These are phyloP conservation scores for Meriones psammophilus DNA, from an alignment of 2,797 vertebrate genomes.

Conservation along the genomic window DNA sequence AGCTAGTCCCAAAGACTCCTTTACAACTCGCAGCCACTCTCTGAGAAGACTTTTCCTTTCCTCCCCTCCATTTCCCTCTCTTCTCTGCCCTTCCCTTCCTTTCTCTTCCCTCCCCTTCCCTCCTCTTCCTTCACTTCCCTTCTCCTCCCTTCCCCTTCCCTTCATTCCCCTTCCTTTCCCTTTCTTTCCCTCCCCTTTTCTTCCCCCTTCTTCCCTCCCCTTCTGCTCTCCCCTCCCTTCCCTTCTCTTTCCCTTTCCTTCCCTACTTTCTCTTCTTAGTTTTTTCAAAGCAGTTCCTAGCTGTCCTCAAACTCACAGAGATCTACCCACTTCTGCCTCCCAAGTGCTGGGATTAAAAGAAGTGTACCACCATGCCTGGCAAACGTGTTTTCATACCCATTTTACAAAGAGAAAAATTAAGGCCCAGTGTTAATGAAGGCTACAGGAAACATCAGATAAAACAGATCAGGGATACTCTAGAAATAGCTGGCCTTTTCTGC, in stretches of 20 bases:
- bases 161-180: too few relatives aligned
- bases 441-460: conserved; percentile 4
- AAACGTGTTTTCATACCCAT: neutral
- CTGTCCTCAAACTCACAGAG: neutral
- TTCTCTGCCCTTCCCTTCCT: too few relatives aligned
- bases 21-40: neutral
- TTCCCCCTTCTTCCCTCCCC: neutral
- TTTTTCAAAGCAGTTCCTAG: neutral
- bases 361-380: neutral
- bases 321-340: neutral
- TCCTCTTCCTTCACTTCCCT: too few relatives aligned
- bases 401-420: conserved; percentile 12
- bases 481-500: neutral
- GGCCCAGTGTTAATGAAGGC: neutral
- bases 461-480: neutral
- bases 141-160: too few relatives aligned
- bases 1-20: neutral
- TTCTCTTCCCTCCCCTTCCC: too few relatives aligned
- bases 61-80: too few relatives aligned
- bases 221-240: too few relatives aligned
- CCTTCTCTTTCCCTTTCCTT: too few relatives aligned
- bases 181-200: too few relatives aligned
- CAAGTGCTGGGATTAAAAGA: neutral
- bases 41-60: neutral
- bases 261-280: neutral